These are phyloP conservation scores for Physocephala rufipes DNA, from an alignment of 2,888 invertebrate genomes.

Conservation along the genomic window DNA sequence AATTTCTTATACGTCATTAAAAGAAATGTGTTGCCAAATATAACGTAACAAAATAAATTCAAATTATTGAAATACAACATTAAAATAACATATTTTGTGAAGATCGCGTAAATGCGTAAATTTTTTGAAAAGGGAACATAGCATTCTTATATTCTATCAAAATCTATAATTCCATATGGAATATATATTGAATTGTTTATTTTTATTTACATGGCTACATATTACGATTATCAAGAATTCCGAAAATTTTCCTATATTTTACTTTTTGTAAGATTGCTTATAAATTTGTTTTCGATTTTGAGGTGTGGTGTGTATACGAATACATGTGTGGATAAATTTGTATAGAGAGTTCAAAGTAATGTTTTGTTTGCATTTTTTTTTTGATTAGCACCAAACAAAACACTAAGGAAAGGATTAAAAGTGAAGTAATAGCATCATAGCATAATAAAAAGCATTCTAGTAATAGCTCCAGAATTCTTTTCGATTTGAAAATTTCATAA, in stretches of 20 bases:
- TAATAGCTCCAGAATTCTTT: not conserved
- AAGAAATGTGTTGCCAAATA: too few relatives aligned
- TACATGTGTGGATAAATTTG: not conserved
- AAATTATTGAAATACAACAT: too few relatives aligned
- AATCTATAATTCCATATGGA: too few relatives aligned
- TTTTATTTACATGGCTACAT: not conserved
- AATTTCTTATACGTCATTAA: not conserved
- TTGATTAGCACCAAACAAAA: not conserved
- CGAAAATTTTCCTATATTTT: conserved; percentile 25
- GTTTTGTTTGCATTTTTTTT: conserved; percentile 28
- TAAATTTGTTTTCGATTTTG: conserved; percentile 19
- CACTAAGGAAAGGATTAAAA: not conserved
- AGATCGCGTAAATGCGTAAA: not conserved
- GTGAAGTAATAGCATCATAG: not conserved
- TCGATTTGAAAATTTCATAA: not conserved
- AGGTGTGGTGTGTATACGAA: conserved; percentile 2
- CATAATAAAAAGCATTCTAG: not conserved
- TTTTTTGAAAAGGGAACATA: too few relatives aligned
- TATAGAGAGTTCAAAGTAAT: not conserved
- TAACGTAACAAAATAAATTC: too few relatives aligned
- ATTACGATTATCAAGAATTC: not conserved
- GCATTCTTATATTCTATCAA: not conserved
- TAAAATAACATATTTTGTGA: too few relatives aligned
- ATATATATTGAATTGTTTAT: not conserved
- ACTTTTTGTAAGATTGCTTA: conserved; percentile 19